A percentile compares a stretch with the other conserved stretches of the same genome.
Conservation (phyloP, 2,888 invertebrate species). For the Pseudanteris insignis region DNA sequence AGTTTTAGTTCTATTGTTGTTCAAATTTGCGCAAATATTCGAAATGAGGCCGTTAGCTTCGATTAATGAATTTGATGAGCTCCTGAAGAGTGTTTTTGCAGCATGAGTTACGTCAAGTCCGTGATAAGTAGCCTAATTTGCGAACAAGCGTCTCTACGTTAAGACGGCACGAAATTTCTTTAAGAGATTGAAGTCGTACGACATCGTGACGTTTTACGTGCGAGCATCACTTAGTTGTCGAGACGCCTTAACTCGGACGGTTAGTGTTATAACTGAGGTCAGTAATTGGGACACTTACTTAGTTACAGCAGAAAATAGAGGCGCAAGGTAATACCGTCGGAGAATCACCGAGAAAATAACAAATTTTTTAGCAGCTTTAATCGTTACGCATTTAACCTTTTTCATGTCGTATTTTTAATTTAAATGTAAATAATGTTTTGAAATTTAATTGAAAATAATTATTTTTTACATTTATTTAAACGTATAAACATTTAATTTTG, state of each 20-base stretch:
- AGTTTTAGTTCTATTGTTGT: no score
- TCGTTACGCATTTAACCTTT: no score
- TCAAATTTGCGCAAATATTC: no score
- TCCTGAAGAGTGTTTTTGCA: constrained; percentile 6
- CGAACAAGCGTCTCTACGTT: constrained; percentile 25
- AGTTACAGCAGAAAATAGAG: constrained; percentile 36
- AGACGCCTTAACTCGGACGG: constrained; percentile 22
- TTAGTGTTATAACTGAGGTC: constrained; percentile 36
- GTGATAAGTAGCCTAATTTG: constrained; percentile 30
- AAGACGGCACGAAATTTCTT: constrained; percentile 16
- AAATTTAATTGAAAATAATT: no score
- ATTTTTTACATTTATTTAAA: no score
- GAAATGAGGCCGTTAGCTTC: no score
- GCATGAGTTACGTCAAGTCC: constrained; percentile 11
- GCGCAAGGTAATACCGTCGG: constrained; percentile 20
- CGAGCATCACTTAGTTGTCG: constrained; percentile 31
- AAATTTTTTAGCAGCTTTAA: no score
- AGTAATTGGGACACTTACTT: constrained; percentile 38
- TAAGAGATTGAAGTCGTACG: constrained; percentile 28
- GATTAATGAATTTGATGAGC: constrained; percentile 28
- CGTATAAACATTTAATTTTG: no score
- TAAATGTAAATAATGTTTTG: no score
- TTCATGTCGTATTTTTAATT: no score
- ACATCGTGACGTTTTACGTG: constrained; percentile 30
- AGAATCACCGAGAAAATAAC: constrained; percentile 16